phyloP scores from a whole-genome alignment of 2,797 vertebrate genomes.

The Crenichthys baileyi region DNA sequence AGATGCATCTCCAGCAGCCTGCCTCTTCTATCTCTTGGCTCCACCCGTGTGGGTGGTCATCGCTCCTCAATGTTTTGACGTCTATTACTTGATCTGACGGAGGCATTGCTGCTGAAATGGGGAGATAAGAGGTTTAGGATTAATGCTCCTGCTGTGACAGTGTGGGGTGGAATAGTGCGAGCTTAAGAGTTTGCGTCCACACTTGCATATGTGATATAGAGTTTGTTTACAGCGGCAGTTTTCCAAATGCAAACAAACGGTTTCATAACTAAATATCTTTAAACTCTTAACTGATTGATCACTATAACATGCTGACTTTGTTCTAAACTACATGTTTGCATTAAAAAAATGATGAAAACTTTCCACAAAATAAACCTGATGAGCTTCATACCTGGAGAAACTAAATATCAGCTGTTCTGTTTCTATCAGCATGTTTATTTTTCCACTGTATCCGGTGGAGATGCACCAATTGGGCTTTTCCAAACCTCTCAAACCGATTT shows the following conservation, averaged over 20 bases:
- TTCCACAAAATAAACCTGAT: too few species aligned
- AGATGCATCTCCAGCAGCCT: conserved; percentile 30
- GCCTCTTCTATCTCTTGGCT: conserved; percentile 23
- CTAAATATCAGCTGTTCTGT: too few species aligned
- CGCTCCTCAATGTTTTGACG: conserved; percentile 48
- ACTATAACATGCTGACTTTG: background rate
- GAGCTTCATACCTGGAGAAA: too few species aligned
- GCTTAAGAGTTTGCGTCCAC: background rate
- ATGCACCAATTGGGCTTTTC: too few species aligned
- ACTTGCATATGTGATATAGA: background rate
- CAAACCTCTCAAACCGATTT: too few species aligned
- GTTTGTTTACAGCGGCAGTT: background rate
- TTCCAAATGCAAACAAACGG: background rate
- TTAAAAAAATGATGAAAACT: background rate
- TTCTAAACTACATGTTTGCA: background rate
- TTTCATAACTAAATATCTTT: background rate
- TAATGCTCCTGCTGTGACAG: conserved; percentile 3
- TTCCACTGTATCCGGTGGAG: too few species aligned
- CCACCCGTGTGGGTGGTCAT: conserved; percentile 32
- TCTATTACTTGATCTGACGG: conserved; percentile 36
- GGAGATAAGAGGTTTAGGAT: conserved; percentile 47
- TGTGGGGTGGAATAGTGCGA: background rate
- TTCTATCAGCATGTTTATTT: too few species aligned
- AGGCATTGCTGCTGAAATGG: conserved; percentile 39
- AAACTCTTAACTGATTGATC: background rate